Evolutionary conservation across 2,888 invertebrate genomes (phyloP).

Genomic region (Onthophagus sagittarius): DNA sequence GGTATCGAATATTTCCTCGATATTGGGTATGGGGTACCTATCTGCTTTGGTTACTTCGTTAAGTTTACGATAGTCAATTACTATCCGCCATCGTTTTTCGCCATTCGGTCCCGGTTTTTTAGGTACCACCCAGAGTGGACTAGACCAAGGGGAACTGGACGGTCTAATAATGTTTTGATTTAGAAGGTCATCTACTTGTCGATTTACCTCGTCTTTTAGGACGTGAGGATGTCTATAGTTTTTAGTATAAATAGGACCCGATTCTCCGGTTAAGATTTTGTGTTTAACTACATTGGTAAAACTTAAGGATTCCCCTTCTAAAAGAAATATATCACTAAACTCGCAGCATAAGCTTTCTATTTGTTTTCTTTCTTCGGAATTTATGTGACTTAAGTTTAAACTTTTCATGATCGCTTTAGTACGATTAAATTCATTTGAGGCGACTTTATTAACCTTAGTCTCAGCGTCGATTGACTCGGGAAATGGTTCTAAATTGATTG

Average conservation of each 20-base stretch:
- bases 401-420: background rate
- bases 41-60: slow-evolving; percentile 42
- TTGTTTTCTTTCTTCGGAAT: slow-evolving; percentile 3
- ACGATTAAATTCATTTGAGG: no score
- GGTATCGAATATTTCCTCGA: slow-evolving; percentile 40
- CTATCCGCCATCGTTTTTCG: slow-evolving; percentile 37
- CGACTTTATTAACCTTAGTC: no score
- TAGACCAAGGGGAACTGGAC: slow-evolving; percentile 29
- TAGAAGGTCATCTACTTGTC: slow-evolving; percentile 35
- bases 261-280: slow-evolving; percentile 34
- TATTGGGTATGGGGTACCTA: slow-evolving; percentile 40
- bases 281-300: slow-evolving; percentile 29
- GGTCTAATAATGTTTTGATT: slow-evolving; percentile 33
- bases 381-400: background rate
- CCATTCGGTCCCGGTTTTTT: slow-evolving; percentile 38
- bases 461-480: no score
- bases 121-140: slow-evolving; percentile 36
- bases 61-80: slow-evolving; percentile 42
- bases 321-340: slow-evolving; percentile 10
- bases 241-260: slow-evolving; percentile 37
- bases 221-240: slow-evolving; percentile 40
- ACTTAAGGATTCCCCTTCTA: background rate
- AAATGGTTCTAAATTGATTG: no score
- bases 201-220: slow-evolving; percentile 38
- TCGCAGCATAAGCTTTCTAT: slow-evolving; percentile 2